Evolutionary conservation across 2,797 vertebrate species (phyloP).

Genomic region (Sphenopsis melanotis): DNA sequence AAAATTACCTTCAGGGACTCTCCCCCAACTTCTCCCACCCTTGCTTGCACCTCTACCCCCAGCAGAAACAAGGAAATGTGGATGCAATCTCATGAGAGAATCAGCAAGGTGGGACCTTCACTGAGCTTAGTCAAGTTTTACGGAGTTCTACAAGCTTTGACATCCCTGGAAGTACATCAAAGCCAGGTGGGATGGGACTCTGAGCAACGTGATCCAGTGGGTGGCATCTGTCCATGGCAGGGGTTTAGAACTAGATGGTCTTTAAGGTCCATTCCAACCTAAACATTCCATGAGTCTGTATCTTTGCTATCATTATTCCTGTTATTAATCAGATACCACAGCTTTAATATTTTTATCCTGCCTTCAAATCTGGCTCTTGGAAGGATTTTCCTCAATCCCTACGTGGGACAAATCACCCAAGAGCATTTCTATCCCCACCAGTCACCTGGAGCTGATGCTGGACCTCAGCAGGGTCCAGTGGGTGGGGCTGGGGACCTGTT

Average conservation of each 20-base stretch:
- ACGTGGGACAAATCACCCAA: background rate
- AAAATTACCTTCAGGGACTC: rapidly evolving
- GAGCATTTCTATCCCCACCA: background rate
- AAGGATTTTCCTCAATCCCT: background rate
- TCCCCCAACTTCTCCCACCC: background rate
- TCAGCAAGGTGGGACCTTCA: background rate
- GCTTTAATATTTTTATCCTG: background rate
- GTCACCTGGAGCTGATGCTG: background rate
- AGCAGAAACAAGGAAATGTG: background rate
- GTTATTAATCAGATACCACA: background rate
- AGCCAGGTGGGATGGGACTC: background rate
- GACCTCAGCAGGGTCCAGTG: rapidly evolving
- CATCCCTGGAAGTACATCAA: background rate
- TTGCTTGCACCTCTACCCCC: background rate
- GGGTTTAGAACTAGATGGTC: background rate
- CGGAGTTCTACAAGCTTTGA: background rate
- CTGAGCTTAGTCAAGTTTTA: background rate
- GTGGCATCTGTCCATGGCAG: background rate
- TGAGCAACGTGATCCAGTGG: background rate
- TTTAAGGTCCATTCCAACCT: background rate
- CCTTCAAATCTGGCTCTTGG: background rate
- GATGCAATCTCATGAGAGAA: background rate
- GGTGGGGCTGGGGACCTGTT: rapidly evolving
- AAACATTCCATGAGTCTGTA: background rate
- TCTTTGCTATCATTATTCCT: background rate